Evolutionary conservation across 2,797 vertebrate genomes (phyloP).

Genomic region (Chelidonichthys spinosus): DNA sequence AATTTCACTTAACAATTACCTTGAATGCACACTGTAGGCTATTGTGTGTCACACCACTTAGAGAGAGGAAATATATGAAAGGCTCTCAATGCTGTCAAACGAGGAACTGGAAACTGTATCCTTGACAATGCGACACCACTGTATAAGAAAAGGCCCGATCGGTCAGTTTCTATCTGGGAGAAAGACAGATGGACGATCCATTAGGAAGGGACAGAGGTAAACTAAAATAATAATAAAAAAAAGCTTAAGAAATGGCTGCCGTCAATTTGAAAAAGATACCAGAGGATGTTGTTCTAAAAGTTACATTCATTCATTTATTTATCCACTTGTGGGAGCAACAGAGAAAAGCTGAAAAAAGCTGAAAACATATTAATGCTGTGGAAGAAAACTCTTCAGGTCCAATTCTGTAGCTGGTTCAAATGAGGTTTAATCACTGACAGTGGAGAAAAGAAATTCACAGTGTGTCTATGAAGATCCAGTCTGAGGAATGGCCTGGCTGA

Average conservation of each 20-base stretch:
- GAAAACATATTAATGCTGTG: no score
- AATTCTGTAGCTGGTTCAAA: no score
- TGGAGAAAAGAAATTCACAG: no score
- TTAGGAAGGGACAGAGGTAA: background rate
- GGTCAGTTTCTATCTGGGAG: background rate
- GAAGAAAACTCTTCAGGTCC: no score
- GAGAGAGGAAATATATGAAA: constrained; percentile 55
- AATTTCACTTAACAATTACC: constrained; percentile 68
- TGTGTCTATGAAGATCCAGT: no score
- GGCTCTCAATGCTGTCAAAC: constrained; percentile 32
- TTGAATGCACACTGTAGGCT: constrained; percentile 54
- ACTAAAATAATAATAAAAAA: no score
- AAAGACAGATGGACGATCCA: constrained; percentile 6
- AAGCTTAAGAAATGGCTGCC: background rate
- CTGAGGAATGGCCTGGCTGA: no score
- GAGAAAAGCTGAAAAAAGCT: no score
- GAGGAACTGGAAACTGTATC: constrained; percentile 60
- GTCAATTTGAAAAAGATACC: background rate
- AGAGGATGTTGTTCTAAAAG: no score
- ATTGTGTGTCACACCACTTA: constrained; percentile 69
- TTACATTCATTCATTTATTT: no score
- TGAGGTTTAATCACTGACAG: no score
- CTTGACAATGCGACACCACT: constrained; percentile 31
- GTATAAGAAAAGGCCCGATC: constrained; percentile 12
- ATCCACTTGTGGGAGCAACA: no score